Conservation (phyloP, 2,797 vertebrate species). For the Gymnothorax javanicus region DNA sequence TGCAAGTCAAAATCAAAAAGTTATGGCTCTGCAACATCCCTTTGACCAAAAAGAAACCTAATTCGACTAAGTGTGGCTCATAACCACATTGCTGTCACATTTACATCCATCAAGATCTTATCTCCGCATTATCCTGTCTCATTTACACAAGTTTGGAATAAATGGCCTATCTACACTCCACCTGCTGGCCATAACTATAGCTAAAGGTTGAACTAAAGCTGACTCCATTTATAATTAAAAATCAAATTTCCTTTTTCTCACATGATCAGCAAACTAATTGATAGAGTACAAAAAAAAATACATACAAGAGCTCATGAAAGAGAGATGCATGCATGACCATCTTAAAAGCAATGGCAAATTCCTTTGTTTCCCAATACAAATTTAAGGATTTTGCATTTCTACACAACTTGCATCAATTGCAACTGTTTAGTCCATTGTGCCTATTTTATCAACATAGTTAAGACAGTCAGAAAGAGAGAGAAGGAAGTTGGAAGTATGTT, state of each 20-base stretch:
- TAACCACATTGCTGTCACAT: background rate
- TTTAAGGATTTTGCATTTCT: background rate
- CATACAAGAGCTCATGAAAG: background rate
- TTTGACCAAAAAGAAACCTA: background rate
- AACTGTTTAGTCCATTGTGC: background rate
- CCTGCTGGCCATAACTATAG: background rate
- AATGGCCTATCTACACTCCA: background rate
- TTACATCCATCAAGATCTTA: background rate
- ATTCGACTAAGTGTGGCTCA: background rate
- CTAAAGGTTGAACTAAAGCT: background rate
- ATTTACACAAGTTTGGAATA: background rate
- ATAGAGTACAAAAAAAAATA: background rate
- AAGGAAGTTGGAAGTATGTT: background rate
- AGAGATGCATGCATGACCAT: background rate
- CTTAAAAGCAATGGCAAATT: background rate
- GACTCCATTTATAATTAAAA: background rate
- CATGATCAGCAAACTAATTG: background rate
- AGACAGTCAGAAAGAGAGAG: background rate
- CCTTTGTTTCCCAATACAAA: background rate
- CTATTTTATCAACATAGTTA: background rate
- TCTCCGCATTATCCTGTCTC: background rate
- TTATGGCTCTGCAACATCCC: background rate
- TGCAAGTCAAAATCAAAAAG: slow-evolving; percentile 40
- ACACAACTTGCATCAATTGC: background rate
- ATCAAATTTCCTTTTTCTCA: background rate